These are phyloP conservation scores for Brachylomia viminalis DNA, from an alignment of 2,888 invertebrate species.

Conservation along the genomic window DNA sequence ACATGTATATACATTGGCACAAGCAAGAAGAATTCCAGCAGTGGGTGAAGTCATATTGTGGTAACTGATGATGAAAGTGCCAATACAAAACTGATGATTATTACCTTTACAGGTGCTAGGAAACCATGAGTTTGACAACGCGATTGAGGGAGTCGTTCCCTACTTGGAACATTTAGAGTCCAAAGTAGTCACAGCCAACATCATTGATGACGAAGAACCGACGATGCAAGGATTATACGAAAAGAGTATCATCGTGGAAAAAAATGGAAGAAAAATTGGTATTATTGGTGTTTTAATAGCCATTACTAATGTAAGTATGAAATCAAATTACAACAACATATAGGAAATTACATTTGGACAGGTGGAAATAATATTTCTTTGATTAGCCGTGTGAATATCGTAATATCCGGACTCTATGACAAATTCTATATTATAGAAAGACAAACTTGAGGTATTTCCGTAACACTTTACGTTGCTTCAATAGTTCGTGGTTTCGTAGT, in stretches of 20 bases:
- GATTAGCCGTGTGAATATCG: not conserved
- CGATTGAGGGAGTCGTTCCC: slow-evolving; percentile 93
- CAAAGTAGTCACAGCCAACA: slow-evolving; percentile 94
- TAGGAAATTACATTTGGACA: not conserved
- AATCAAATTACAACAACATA: no score
- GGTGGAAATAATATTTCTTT: not conserved
- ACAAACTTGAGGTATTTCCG: not conserved
- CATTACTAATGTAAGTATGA: slow-evolving; percentile 80
- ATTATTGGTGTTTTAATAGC: slow-evolving; percentile 93
- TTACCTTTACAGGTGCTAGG: slow-evolving; percentile 92
- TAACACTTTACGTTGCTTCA: not conserved
- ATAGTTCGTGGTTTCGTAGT: not conserved
- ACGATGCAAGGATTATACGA: slow-evolving; percentile 92
- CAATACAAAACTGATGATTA: not conserved
- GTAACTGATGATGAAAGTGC: not conserved
- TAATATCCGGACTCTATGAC: not conserved
- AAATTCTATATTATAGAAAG: not conserved
- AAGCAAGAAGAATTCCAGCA: no score
- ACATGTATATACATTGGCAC: not conserved
- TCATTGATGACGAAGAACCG: slow-evolving; percentile 93
- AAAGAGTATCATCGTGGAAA: slow-evolving; percentile 92
- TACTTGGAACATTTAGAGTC: slow-evolving; percentile 92
- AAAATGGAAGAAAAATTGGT: slow-evolving; percentile 93
- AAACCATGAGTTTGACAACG: slow-evolving; percentile 96
- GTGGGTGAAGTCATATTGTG: not conserved